Evolutionary conservation across 30 jellyfish, hydroid and myxozoan species (phyloP), one percentile per base, ranked within the genome.

Genomic region (Turritopsis rubra): DNA sequence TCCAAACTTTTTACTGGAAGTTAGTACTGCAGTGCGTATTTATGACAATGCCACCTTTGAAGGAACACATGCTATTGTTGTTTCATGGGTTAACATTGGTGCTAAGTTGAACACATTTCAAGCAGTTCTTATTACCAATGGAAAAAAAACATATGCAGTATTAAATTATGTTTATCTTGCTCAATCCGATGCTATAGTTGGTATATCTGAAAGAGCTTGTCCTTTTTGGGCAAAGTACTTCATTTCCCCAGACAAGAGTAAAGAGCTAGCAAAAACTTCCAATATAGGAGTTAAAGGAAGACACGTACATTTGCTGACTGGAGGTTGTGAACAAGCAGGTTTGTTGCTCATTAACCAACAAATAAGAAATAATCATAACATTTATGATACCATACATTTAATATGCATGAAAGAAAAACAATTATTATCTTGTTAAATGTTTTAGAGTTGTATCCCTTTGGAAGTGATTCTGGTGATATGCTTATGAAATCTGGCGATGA

Each of bases 241-340:
- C 60, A 41, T 41, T 5, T 5, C 5, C 5, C 60, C 60, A 41
- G 60, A 41, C 5, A 5, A 13, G 13, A 41, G 60, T 41, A 5
- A 41, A 5, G 60, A 41, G 13, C 60, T 68, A 22, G 30, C 16
- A 68, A 9, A 27, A 8, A 68, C 77, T 7, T 68, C 77, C 16
- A 68, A 68, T 27, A 68, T 68, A 7, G 77, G 77, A 7, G 77
- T 68, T 16, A 68, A 68, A 68, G 77, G 77, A n/a, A 23, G 77
- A 68, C 77, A 68, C 19, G 77, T 68, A 8, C 19, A 7, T 68
- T 68, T 27, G 21, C 77, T 68, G 16, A 68, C 77, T 7, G 31
- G 77, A 17, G 19, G 19, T n/a, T 68, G 77, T 68, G 28, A 68
- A n/a, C 30, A 9, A 7, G 77, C 77, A 68, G 77, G 77, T 68